phyloP scores from a whole-genome alignment of 2,113 vertebrate genomes.

The Arothron firmamentum region DNA sequence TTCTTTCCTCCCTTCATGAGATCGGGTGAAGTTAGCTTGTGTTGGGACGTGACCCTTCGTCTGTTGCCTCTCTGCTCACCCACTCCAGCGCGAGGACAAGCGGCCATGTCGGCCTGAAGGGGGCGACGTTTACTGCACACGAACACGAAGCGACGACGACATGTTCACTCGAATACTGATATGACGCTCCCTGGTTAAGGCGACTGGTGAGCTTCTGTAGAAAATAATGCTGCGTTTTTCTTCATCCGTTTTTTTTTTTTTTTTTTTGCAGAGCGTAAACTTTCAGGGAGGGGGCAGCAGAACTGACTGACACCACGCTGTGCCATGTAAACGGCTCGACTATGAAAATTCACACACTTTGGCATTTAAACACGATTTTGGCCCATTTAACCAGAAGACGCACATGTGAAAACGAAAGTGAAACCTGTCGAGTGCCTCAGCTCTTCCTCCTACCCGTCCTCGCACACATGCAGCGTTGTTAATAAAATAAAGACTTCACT shows the following conservation, averaged over 20 bases:
- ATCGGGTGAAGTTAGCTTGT: conserved; percentile 37
- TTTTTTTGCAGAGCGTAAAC: conserved; percentile 68
- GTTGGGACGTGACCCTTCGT: conserved; percentile 39
- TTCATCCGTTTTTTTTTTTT: neutral
- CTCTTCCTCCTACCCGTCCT: conserved; percentile 18
- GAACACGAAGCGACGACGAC: conserved; percentile 45
- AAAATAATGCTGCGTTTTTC: conserved; percentile 67
- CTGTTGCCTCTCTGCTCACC: conserved; percentile 35
- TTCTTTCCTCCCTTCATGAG: conserved; percentile 32
- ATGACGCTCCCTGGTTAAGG: conserved; percentile 72
- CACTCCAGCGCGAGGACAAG: conserved; percentile 3
- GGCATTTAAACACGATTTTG: conserved; percentile 66
- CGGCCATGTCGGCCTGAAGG: conserved; percentile 18
- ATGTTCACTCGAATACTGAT: conserved; percentile 56
- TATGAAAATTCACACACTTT: conserved; percentile 65
- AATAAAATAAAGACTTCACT: no score
- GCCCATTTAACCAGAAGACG: conserved; percentile 48
- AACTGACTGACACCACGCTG: conserved; percentile 61
- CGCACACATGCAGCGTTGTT: no score
- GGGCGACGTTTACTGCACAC: conserved; percentile 38
- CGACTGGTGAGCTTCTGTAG: conserved; percentile 73
- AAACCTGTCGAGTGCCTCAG: neutral
- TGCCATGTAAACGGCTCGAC: conserved; percentile 69
- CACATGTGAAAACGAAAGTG: conserved; percentile 19
- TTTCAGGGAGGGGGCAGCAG: conserved; percentile 63